Evolutionary conservation across 2,797 vertebrate genomes (phyloP).

Genomic region (Arnoldichthys spilopterus): DNA sequence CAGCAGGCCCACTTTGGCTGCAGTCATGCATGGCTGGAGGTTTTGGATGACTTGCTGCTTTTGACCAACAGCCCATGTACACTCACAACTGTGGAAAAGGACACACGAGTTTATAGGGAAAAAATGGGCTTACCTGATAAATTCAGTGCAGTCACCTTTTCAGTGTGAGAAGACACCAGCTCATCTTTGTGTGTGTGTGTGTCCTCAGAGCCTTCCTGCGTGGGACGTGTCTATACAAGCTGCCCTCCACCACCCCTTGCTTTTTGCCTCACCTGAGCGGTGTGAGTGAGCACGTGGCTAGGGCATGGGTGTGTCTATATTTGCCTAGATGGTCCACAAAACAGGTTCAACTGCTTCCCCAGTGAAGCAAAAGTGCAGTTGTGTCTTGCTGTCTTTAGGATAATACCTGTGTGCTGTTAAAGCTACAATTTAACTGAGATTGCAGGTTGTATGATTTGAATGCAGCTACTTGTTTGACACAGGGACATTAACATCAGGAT

Average conservation of each 20-base stretch:
- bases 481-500: neutral
- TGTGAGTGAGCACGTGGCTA: slow-evolving; percentile 22
- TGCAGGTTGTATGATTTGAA: neutral
- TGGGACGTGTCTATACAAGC: slow-evolving; percentile 52
- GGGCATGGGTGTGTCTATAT: slow-evolving; percentile 42
- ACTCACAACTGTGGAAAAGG: neutral
- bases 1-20: neutral
- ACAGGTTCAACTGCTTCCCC: slow-evolving; percentile 36
- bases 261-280: slow-evolving; percentile 32
- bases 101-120: neutral
- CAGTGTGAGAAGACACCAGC: slow-evolving; percentile 57
- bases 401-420: neutral
- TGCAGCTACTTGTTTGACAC: neutral
- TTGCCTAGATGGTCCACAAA: slow-evolving; percentile 20
- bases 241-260: neutral
- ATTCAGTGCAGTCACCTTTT: slow-evolving; percentile 61
- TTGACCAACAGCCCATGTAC: neutral
- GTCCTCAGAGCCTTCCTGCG: slow-evolving; percentile 31
- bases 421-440: neutral
- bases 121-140: slow-evolving; percentile 68
- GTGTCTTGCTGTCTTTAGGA: neutral
- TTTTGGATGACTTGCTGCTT: neutral
- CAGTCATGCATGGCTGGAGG: neutral
- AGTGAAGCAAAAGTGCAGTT: neutral
- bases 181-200: slow-evolving; percentile 37